Base-by-base conservation (phyloP, 2,888 invertebrate species). In the Rambutsinella grinnellia region DNA sequence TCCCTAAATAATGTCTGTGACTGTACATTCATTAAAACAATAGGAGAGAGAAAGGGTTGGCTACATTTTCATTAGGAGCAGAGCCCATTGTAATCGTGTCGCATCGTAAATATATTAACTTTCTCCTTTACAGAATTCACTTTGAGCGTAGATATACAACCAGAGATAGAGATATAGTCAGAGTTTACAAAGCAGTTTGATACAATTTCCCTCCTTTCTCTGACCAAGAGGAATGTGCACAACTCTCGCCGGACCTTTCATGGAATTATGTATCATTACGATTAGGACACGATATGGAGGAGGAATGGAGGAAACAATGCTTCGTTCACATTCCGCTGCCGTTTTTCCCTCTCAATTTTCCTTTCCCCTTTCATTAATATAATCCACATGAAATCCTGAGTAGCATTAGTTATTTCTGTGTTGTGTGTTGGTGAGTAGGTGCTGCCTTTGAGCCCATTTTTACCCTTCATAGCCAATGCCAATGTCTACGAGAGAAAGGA, bases 331-430 rank as follows among this genome's bases (percentile, higher is more conserved):
- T 49, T 56, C 62, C 26, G 21, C 26, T 70, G 54, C 47, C 60
- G 49, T 49, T 51, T 67, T 67, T 66, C 21, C 68, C 61, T 61
- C 70, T 60, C 68, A 21, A 68, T 68, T 68, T 68, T 49, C 57
- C 26, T 67, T 62, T 46, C 69, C 62, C 71, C 62, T 71, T 71
- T 71, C 71, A 72, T 72, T 72, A 72, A 65, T 65, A 65, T 72
- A 72, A 72, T 72, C 71, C 71, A 58, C 71, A 72, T 72, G 71
- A 65, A 72, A 72, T 65, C 71, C 71, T 72, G 71, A 72, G 71
- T 26, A 65, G 71, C 71, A 72, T 72, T 72, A 72, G 58, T 72
- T 72, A 72, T 72, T 56, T 58, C 36, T 36, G 6, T 36, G 36
- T 5, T 36, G 36, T 36, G 36, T 36, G 36, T 36, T 36, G 36